phyloP scores from a whole-genome alignment of 2,888 invertebrate genomes.

The Anarsia innoxiella region DNA sequence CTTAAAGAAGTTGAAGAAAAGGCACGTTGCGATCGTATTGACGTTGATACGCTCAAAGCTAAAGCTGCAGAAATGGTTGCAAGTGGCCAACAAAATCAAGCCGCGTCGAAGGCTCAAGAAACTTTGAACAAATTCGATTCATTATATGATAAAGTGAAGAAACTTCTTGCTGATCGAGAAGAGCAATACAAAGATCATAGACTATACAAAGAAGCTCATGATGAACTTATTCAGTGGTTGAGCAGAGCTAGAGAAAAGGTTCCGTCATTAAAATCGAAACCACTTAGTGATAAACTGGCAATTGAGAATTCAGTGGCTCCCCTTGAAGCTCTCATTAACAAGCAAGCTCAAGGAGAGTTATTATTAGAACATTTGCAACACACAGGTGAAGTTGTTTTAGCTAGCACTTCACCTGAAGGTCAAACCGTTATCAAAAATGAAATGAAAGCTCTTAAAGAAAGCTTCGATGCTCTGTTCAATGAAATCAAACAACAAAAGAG shows the following conservation, averaged over 20 bases:
- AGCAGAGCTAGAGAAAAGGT: slow-evolving; percentile 91
- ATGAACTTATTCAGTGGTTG: slow-evolving; percentile 92
- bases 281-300: slow-evolving; percentile 89
- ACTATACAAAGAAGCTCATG: slow-evolving; percentile 92
- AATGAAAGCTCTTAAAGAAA: slow-evolving; percentile 88
- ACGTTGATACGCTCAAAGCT: slow-evolving; percentile 88
- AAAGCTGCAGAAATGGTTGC: slow-evolving; percentile 91
- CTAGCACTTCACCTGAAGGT: slow-evolving; percentile 87
- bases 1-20: slow-evolving; percentile 91
- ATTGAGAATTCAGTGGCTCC: slow-evolving; percentile 92
- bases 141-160: slow-evolving; percentile 84
- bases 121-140: slow-evolving; percentile 89
- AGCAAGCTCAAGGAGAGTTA: slow-evolving; percentile 92
- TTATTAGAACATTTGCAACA: slow-evolving; percentile 90
- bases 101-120: slow-evolving; percentile 88
- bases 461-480: slow-evolving; percentile 88
- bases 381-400: slow-evolving; percentile 89
- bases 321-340: slow-evolving; percentile 89
- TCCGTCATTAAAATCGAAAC: slow-evolving; percentile 88
- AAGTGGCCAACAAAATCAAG: slow-evolving; percentile 88
- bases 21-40: slow-evolving; percentile 90
- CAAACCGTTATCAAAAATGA: slow-evolving; percentile 88
- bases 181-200: slow-evolving; percentile 92
- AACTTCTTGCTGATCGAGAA: slow-evolving; percentile 84
- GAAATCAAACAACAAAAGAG: slow-evolving; percentile 90